Conservation (phyloP, 53 echinoderm and acorn worm genomes). For the Crossaster papposus region DNA sequence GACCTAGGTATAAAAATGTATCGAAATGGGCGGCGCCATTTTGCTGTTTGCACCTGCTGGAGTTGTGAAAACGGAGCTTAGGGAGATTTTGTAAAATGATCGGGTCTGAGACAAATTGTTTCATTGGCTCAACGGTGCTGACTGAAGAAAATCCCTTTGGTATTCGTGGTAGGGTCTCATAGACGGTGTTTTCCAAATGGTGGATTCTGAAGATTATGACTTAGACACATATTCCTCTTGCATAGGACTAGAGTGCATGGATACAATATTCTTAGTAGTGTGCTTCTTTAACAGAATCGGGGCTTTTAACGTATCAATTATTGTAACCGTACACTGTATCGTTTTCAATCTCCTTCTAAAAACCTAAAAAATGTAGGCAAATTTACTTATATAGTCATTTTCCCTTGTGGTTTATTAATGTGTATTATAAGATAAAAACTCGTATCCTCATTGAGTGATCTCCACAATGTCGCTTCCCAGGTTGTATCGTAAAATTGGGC, state of each 20-base stretch:
- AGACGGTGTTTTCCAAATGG: background rate
- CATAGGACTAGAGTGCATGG: background rate
- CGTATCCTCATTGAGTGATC: too few relatives aligned
- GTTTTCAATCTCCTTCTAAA: too few relatives aligned
- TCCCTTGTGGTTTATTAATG: too few relatives aligned
- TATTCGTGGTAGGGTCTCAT: background rate
- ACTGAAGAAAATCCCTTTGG: background rate
- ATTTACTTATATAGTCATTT: too few relatives aligned
- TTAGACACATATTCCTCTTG: background rate
- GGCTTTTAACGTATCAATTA: too few relatives aligned
- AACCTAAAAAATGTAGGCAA: too few relatives aligned
- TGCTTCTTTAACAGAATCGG: too few relatives aligned
- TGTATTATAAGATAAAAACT: too few relatives aligned
- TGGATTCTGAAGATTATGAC: background rate
- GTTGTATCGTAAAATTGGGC: too few relatives aligned
- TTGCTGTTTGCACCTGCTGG: background rate
- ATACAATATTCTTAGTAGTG: too few relatives aligned
- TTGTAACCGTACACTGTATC: too few relatives aligned
- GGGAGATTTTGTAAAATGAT: conserved; percentile 4
- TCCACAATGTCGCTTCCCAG: too few relatives aligned
- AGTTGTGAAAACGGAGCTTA: conserved; percentile 14
- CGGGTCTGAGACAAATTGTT: background rate
- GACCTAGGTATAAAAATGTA: background rate
- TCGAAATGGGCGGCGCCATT: background rate
- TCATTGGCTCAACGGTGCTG: conserved; percentile 1